Evolutionary conservation across 1,140 invertebrate species (phyloP), one percentile per base, ranked within the genome.

Genomic region (Stegodyphus mimosarum): DNA sequence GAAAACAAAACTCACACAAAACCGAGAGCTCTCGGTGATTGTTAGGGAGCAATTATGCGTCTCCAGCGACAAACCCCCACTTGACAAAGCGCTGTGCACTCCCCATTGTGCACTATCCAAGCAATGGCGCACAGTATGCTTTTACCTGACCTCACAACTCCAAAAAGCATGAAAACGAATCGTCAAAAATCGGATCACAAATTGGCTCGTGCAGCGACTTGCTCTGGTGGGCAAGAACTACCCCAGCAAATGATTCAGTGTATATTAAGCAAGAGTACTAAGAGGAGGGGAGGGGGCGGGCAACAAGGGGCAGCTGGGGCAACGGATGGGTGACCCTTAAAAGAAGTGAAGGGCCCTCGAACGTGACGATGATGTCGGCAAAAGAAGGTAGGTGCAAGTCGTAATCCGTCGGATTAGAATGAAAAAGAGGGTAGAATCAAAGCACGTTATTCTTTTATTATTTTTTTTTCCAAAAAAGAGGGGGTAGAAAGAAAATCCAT

Each of bases 301-400:
- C 33, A 33, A 33, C 33, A 3, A 33, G 33, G 33, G 63, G 55
- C 75, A 79, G 76, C 49, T 79, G 76, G 48, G 66, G 64, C 64
- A 52, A 79, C 66, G 76, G 76, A 69, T 79, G 76, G 76, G 64
- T 79, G 76, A 79, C 76, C 76, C 76, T 79, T 53, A 67, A 79
- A 69, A 79, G 76, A 79, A 55, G 76, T 69, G 9, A 18, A 79
- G 76, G 50, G 76, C 66, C 48, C 76, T 79, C 66, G 66, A 69
- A 79, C 63, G 76, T 78, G 49, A 7, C 10, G 33, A 33, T 33
- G 33, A 33, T 33, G 33, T 33, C 33, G 33, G 33, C 33, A 33
- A 33, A 33, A 64, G 55, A 60, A 7, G 74, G 60, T 33, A 15
- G 11, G 60, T 64, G 13, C 33, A 76, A 64, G 15, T 51, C 74